Conservation (phyloP, 2,797 vertebrate species). For the Peromyscus eremicus region DNA sequence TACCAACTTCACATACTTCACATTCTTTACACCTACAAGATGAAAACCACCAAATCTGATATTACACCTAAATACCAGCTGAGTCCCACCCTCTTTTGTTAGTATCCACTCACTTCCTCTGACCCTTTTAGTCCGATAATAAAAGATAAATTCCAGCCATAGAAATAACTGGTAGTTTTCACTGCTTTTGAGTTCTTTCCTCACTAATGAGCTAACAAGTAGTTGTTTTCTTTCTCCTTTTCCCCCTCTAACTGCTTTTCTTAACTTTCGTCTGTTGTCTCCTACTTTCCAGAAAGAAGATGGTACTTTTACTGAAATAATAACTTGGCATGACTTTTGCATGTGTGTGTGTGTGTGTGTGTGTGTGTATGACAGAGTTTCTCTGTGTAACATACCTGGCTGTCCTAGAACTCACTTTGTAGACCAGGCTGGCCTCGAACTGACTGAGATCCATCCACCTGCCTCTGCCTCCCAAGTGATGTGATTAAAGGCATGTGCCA, state of each 20-base stretch:
- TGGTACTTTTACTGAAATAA: slow-evolving; percentile 10
- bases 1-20: neutral
- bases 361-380: no score
- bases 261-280: slow-evolving; percentile 2
- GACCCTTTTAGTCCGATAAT: neutral
- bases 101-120: neutral
- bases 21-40: neutral
- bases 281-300: slow-evolving; percentile 9
- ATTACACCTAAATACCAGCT: neutral
- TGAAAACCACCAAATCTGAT: neutral
- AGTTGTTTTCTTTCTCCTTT: neutral
- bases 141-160: slow-evolving; percentile 30
- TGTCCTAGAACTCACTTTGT: no score
- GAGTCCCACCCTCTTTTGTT: neutral
- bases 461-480: no score
- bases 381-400: no score
- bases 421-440: no score
- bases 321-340: slow-evolving; percentile 3
- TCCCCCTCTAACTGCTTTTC: neutral
- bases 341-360: no score
- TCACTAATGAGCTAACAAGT: neutral
- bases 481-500: no score
- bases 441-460: no score
- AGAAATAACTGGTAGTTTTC: neutral
- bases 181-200: neutral